These are phyloP conservation scores for Mastigias papua DNA, from an alignment of 30 jellyfish, hydroid and myxozoan genomes.

Conservation along the genomic window DNA sequence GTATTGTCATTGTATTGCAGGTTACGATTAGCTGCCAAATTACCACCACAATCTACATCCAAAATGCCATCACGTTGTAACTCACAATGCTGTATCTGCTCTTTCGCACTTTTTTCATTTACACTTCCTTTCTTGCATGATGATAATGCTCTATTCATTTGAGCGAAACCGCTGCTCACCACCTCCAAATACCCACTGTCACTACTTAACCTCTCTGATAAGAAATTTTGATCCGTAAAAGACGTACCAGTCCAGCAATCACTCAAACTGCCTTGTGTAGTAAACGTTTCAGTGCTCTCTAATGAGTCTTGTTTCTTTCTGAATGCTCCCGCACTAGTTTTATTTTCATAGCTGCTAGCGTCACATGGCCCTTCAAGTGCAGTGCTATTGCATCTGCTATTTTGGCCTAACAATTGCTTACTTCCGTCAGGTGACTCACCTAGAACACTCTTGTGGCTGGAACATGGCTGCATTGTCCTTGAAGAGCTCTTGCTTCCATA, in stretches of 20 bases:
- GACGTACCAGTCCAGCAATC: conserved; percentile 35
- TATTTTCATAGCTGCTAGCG: too few relatives aligned
- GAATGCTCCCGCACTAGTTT: too few relatives aligned
- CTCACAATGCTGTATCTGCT: not conserved
- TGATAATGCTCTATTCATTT: too few relatives aligned
- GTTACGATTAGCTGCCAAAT: not conserved
- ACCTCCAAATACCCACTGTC: conserved; percentile 71
- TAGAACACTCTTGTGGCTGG: not conserved
- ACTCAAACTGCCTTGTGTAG: conserved; percentile 27
- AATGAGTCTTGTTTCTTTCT: too few relatives aligned
- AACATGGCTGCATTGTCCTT: not conserved
- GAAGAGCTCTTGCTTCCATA: not conserved
- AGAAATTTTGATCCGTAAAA: conserved; percentile 28
- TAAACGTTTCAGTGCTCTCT: too few relatives aligned
- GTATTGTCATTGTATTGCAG: not conserved
- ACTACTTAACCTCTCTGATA: conserved; percentile 15
- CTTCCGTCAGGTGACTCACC: too few relatives aligned
- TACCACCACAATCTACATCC: not conserved
- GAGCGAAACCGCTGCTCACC: not conserved
- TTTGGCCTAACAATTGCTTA: too few relatives aligned
- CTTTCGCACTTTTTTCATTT: not conserved
- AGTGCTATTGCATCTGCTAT: too few relatives aligned
- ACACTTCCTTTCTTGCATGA: not conserved
- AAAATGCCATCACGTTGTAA: not conserved
- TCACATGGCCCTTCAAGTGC: too few relatives aligned